Evolutionary conservation across 2,797 vertebrate genomes (phyloP).

Genomic region (Urophycis tenuis): DNA sequence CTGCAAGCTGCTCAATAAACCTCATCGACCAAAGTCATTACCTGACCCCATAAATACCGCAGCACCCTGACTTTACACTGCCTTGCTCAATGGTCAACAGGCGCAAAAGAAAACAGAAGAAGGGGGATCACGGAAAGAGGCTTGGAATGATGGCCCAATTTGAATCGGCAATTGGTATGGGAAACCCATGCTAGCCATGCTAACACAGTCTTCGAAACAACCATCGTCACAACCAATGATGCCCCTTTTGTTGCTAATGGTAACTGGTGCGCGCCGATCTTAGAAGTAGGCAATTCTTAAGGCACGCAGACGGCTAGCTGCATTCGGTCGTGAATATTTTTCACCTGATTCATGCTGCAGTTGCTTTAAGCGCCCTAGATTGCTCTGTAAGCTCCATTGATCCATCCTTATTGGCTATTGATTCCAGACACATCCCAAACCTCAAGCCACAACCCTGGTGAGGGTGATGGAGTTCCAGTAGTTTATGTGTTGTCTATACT

Average conservation of each 20-base stretch:
- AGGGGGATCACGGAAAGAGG: not conserved
- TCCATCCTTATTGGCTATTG: constrained; percentile 4
- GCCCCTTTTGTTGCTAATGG: not conserved
- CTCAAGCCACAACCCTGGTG: not conserved
- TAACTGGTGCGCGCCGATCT: not conserved
- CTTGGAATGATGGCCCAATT: not conserved
- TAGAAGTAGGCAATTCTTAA: not conserved
- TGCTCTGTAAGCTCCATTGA: constrained; percentile 1
- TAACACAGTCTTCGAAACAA: not conserved
- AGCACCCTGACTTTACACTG: not conserved
- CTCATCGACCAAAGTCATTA: not conserved
- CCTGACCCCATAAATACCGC: not conserved
- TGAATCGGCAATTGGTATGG: not conserved
- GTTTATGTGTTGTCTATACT: not conserved
- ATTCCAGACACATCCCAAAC: not conserved
- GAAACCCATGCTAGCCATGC: not conserved
- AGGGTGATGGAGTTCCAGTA: not conserved
- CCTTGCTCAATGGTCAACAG: not conserved
- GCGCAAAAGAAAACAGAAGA: not conserved
- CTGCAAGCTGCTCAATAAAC: not conserved
- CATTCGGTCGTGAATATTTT: not conserved
- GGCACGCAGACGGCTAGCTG: not conserved
- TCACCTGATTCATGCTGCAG: not conserved
- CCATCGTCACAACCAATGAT: not conserved
- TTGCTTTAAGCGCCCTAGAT: constrained; percentile 1